Conservation (phyloP, 2,113 vertebrate species). For the Gobius niger region DNA sequence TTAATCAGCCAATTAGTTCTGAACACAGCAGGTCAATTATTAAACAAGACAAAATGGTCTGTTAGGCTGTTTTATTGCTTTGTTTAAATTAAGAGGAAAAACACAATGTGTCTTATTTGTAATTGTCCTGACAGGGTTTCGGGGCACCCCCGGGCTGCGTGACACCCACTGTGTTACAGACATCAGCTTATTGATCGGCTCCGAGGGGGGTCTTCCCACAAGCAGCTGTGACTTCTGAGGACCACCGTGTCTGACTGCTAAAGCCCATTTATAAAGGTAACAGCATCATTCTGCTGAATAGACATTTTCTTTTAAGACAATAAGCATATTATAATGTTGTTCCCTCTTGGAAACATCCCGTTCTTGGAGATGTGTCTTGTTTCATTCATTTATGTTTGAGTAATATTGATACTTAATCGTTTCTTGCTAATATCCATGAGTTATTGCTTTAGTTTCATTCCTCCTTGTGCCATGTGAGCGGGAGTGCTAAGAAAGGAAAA, state of each 20-base stretch:
- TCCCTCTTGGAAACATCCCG: too few species aligned
- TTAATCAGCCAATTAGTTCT: neutral
- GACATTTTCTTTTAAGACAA: too few species aligned
- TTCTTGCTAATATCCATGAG: too few species aligned
- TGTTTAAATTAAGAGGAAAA: neutral
- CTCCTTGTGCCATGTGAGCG: too few species aligned
- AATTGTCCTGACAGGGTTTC: slow-evolving; percentile 15
- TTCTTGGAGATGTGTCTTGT: too few species aligned
- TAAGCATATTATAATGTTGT: too few species aligned
- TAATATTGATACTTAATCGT: too few species aligned
- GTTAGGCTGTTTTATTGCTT: neutral
- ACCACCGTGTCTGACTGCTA: slow-evolving; percentile 18
- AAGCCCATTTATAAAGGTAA: slow-evolving; percentile 11
- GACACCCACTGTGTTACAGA: slow-evolving; percentile 32
- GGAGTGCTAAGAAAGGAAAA: neutral
- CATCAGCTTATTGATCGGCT: slow-evolving; percentile 51
- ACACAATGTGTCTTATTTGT: neutral
- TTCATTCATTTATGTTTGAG: too few species aligned
- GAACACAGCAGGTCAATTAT: neutral
- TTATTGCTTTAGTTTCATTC: too few species aligned
- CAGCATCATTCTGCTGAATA: neutral
- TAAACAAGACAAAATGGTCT: neutral
- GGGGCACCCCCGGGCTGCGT: neutral
- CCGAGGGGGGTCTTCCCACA: slow-evolving; percentile 1
- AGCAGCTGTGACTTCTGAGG: slow-evolving; percentile 51